Conservation (phyloP, 2,113 vertebrate species). For the Syngnathus scovelli region DNA sequence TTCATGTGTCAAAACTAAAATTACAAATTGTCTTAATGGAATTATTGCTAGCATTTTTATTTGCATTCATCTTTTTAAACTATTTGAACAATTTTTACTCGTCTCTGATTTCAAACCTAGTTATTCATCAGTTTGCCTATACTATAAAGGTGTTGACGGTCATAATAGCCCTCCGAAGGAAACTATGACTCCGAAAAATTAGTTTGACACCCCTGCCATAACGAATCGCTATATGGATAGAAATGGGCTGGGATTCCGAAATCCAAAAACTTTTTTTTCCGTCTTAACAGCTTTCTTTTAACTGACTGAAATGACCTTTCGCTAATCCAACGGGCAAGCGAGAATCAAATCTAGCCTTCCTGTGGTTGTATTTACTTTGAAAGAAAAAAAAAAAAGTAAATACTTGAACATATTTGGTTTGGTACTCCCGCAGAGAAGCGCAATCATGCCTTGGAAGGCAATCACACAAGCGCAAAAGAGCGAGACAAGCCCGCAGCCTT, state of each 20-base stretch:
- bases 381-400: constrained; percentile 19
- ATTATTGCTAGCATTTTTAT: too few species aligned
- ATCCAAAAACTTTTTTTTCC: background rate
- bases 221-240: too few species aligned
- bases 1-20: too few species aligned
- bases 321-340: constrained; percentile 7
- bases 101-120: too few species aligned
- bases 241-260: background rate
- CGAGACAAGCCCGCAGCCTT: constrained; percentile 16
- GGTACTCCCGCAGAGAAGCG: constrained; percentile 2
- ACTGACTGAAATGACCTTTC: constrained; percentile 11
- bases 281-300: constrained; percentile 7
- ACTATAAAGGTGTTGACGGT: too few species aligned
- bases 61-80: too few species aligned
- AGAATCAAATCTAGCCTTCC: constrained; percentile 24
- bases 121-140: too few species aligned
- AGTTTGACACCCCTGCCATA: too few species aligned
- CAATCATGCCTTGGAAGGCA: constrained; percentile 10
- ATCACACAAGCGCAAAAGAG: constrained; percentile 27
- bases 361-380: constrained; percentile 2
- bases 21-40: too few species aligned
- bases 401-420: background rate
- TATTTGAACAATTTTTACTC: too few species aligned
- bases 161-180: too few species aligned
- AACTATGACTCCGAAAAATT: too few species aligned